Percentiles rank a stretch among this genome's conserved stretches.
phyloP scores from a whole-genome alignment of 2,113 vertebrate genomes.

The Pongo abelii region DNA sequence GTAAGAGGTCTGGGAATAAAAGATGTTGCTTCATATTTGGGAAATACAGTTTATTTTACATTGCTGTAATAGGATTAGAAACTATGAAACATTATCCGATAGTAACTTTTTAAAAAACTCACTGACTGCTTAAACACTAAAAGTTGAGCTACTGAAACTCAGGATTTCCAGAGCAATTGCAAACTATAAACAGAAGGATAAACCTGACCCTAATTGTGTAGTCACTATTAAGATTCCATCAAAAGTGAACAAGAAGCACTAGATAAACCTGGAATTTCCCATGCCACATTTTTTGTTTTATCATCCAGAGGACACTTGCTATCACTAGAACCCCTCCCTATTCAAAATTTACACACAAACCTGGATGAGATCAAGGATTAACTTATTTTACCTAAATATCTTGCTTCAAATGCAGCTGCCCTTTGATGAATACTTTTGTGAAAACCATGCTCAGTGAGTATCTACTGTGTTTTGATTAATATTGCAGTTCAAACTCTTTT shows the following conservation, averaged over 20 bases:
- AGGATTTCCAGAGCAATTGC: constrained; percentile 10
- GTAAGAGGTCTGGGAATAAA: not conserved
- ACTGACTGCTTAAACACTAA: constrained; percentile 36
- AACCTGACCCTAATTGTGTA: not conserved
- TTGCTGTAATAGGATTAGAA: constrained; percentile 26
- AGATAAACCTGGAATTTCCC: not conserved
- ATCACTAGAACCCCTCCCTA: not conserved
- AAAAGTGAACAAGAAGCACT: not conserved
- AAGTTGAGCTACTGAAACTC: constrained; percentile 29
- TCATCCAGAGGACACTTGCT: constrained; percentile 7
- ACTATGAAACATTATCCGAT: not conserved
- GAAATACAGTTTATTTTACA: not conserved
- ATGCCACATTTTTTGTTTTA: not conserved
- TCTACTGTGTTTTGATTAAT: constrained; percentile 71
- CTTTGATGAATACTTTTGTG: constrained; percentile 15
- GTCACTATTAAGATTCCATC: not conserved
- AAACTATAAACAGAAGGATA: not conserved
- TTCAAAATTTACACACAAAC: not conserved
- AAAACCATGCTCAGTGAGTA: not conserved
- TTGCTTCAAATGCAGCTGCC: constrained; percentile 40
- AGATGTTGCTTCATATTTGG: not conserved
- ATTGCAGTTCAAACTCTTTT: constrained; percentile 74
- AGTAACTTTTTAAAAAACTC: constrained; percentile 45
- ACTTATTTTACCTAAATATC: constrained; percentile 27
- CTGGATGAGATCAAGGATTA: not conserved